phyloP scores from a whole-genome alignment of 2,113 vertebrate species.

The Silurus glanis region DNA sequence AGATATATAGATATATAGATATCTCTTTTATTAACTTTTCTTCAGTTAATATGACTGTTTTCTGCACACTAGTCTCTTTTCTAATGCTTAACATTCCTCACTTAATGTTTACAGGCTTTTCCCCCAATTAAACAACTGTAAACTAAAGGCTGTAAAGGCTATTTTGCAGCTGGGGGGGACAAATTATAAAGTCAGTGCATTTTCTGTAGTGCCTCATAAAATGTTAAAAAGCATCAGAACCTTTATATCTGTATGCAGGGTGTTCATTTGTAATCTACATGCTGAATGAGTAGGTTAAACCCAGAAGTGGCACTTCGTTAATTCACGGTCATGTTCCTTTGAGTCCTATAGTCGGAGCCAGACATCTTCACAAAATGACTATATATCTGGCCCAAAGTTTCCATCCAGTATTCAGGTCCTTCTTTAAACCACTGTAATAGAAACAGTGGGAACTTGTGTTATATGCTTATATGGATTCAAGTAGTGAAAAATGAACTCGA shows the following conservation, averaged over 20 bases:
- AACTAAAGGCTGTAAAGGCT: conserved; percentile 22
- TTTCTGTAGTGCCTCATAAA: conserved; percentile 27
- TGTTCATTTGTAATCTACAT: conserved; percentile 40
- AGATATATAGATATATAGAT: too few species aligned
- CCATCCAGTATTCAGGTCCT: not conserved
- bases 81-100: conserved; percentile 41
- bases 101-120: conserved; percentile 46
- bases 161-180: conserved; percentile 22
- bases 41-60: conserved; percentile 26
- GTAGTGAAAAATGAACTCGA: conserved; percentile 30
- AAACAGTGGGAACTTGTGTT: not conserved
- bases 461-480: conserved; percentile 3
- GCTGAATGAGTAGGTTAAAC: conserved; percentile 34
- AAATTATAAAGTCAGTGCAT: conserved; percentile 21
- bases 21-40: too few species aligned
- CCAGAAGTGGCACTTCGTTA: conserved; percentile 4
- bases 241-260: conserved; percentile 32
- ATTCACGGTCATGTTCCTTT: not conserved
- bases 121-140: conserved; percentile 27
- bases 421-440: conserved; percentile 13
- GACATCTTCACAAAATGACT: conserved; percentile 1
- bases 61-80: conserved; percentile 37
- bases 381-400: not conserved
- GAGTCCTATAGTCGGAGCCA: conserved; percentile 11
- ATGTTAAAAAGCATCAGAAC: conserved; percentile 24